Base-by-base conservation (phyloP, 1,140 invertebrate species). In the Belonocnema kinseyi region DNA sequence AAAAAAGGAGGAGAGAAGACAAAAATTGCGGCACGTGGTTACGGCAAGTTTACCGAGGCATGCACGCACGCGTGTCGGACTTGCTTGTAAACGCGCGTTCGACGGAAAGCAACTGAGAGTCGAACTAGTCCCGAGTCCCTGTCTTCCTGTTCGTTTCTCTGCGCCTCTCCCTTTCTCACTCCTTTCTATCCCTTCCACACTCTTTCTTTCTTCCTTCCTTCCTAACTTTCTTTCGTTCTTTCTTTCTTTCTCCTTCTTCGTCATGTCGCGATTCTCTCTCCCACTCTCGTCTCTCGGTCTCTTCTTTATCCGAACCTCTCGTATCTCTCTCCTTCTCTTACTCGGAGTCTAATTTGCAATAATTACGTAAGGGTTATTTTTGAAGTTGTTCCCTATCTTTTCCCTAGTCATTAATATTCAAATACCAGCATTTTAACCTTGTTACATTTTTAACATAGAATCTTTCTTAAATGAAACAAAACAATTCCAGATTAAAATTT, bases 21-120 rank as follows among this genome's bases (percentile, higher is more conserved):
- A 33, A 74, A 72, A 51, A 72, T 73, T 75, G 74, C 82, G 83
- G 82, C 88, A 88, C 88, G 88, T 88, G 88, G 88, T 84, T 79
- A 72, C 76, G 58, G 78, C 81, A 85, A 84, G 51, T 77, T 76
- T 84, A 46, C 76, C 72, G 85, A 83, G 79, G 75, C 85, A 80
- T 88, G 85, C 88, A 84, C 78, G 75, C 85, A 80, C 88, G 85
- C 88, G 86, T 90, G 85, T 87, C 89, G 82, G 88, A 84, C 40
- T 46, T 87, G 88, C 84, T 86, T 88, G 88, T 89, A 88, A 88
- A 89, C 89, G 87, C 88, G 86, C 88, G 87, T 89, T 84, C 89
- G 87, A 33, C 26, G 26, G 26, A 33, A 5, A 33, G 26, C 26
- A 33, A 91, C 89, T 90, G 89, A 89, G 82, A 82, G 80, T 78